Evolutionary conservation across 2,797 vertebrate species (phyloP), one percentile per base, ranked within the genome.

Genomic region (Macrochelys suwanniensis): DNA sequence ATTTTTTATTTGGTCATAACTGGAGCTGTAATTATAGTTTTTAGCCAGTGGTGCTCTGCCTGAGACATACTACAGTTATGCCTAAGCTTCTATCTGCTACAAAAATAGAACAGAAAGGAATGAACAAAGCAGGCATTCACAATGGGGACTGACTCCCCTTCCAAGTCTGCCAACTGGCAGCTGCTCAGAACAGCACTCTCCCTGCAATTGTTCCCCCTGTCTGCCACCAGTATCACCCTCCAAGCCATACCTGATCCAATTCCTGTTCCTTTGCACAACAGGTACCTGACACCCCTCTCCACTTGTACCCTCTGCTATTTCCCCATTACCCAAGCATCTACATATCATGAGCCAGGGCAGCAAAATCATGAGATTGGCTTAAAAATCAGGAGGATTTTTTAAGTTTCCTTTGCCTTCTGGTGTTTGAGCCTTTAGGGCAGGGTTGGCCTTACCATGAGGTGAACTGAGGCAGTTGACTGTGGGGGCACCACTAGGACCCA

Each of bases 1-100:
- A 71, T 37, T 71, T 71, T 61, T 37, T 21, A 37, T 37, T 5
- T 42, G 37, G 19, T 71, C 17, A 37, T 71, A 71, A 71, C n/a
- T 42, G 33, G n/a, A 71, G 65, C n/a, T 37, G n/a, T 42, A 71
- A 71, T 37, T 37, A n/a, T 71, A 37, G 19, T 42, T 42, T 71
- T 37, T 71, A 93, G 81, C 65, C 89, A 85, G 89, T 85, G 45
- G 57, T 89, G 94, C 89, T 96, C 93, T 78, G 77, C 94, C 90
- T 97, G 89, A 91, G 94, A 91, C 94, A 89, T 94, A 91, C 95
- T 88, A 95, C 91, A 95, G 94, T 92, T 96, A 89, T 96, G 93
- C 89, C 96, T 94, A 89, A 92, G 85, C 85, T 94, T 74, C 74
- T 5, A 68, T 85, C 89, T 89, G 37, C 87, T 82, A 91, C 78